Percentiles rank a stretch among this genome's conserved stretches.
Conservation (phyloP, 2,113 vertebrate species). For the Fregetta grallaria region DNA sequence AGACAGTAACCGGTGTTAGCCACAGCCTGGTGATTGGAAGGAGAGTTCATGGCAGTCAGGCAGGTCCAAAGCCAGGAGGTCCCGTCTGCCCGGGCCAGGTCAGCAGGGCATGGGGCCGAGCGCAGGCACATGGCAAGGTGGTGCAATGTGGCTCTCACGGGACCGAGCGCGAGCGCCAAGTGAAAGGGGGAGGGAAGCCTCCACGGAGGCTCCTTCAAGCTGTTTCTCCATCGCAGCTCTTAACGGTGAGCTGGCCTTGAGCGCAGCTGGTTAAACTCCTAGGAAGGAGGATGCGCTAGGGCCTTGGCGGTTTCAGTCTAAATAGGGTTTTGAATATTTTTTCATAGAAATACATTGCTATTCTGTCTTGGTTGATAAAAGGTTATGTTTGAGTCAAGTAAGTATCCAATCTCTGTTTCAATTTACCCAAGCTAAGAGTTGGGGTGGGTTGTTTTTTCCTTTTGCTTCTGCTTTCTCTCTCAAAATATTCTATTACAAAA, state of each 20-base stretch:
- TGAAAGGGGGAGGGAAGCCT: background rate
- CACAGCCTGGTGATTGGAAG: background rate
- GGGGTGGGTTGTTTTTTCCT: background rate
- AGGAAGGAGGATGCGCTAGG: background rate
- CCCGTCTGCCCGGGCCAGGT: background rate
- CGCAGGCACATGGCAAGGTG: background rate
- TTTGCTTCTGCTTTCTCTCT: background rate
- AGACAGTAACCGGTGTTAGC: background rate
- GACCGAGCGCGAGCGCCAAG: background rate
- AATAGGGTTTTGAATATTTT: background rate
- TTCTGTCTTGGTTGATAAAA: background rate
- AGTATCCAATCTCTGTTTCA: background rate
- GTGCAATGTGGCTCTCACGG: background rate
- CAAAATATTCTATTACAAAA: background rate
- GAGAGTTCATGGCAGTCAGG: background rate
- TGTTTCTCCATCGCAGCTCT: background rate
- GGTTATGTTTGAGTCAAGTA: background rate
- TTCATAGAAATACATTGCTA: background rate
- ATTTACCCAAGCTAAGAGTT: background rate
- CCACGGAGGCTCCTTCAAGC: background rate
- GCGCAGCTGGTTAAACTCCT: background rate
- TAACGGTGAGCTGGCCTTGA: background rate
- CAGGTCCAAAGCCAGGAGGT: background rate
- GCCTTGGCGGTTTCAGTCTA: background rate
- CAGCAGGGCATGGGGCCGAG: rapidly evolving